Evolutionary conservation across 1,140 invertebrate genomes (phyloP), one percentile per base, ranked within the genome.

Genomic region (Meloidogyne chitwoodi): DNA sequence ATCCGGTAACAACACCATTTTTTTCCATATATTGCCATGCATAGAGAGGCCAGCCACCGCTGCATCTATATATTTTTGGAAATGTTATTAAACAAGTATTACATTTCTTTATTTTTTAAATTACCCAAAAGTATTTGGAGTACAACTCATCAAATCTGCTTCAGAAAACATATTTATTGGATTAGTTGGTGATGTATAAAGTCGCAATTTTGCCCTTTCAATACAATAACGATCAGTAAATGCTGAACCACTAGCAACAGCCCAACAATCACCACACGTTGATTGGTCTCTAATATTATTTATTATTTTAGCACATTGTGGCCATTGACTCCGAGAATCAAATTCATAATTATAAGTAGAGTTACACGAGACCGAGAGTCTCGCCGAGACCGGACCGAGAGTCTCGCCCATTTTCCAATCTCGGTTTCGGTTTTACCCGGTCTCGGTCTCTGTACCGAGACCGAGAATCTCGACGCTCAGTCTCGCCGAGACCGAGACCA

Each of bases 201-300:
- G 90, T 6, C 89, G 82, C 31, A 90, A 90, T 24, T 91, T 93
- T 31, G 92, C 90, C 0, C 92, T 92, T 79, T 92, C 92, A 79
- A 94, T 94, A 87, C 94, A 96, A 65, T 90, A 90, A 69, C 94
- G 89, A 88, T 96, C 94, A 19, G 93, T 93, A 91, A 96, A 95
- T 0, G 74, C 48, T 61, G 63, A 76, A 27, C 34, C 76, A 79
- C 19, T 71, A 26, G 67, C 62, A 56, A 44, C 75, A 12, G 88
- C 89, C 16, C 88, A 89, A 22, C 64, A 79, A 14, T 76, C 56
- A 27, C 89, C 89, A 83, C 89, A 90, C 61, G 82, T 81, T 5
- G 89, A 88, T 79, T 90, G 89, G 79, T 90, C 89, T 44, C 89
- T 76, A 68, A 90, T 83, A 81, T 88, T 88, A 75, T 88, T 87